Evolutionary conservation across 2,888 invertebrate species (phyloP).

Genomic region (Barypeithes pellucidus): DNA sequence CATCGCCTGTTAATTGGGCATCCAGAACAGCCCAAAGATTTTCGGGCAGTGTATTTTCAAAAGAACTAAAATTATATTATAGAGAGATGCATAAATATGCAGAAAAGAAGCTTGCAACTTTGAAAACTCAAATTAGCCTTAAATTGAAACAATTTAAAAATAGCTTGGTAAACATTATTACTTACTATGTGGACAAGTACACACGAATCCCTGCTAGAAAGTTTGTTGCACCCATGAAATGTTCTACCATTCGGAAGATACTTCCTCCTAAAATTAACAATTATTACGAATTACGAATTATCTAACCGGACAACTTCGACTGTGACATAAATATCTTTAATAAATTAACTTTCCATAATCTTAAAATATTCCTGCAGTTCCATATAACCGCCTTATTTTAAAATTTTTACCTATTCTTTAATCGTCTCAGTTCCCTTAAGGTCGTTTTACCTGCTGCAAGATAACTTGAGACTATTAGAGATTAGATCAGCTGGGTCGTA

Average conservation of each 20-base stretch:
- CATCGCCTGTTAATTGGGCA: slow-evolving; percentile 42
- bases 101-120: too few species aligned
- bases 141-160: too few species aligned
- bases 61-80: slow-evolving; percentile 63
- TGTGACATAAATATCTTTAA: too few species aligned
- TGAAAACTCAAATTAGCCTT: neutral
- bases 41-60: slow-evolving; percentile 70
- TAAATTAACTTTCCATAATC: too few species aligned
- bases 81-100: slow-evolving; percentile 6
- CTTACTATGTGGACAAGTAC: slow-evolving; percentile 57
- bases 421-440: too few species aligned
- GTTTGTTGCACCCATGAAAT: slow-evolving; percentile 54
- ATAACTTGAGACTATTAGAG: too few species aligned
- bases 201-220: slow-evolving; percentile 55
- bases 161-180: neutral
- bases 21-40: slow-evolving; percentile 72
- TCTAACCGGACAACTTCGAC: too few species aligned
- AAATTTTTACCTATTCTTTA: too few species aligned
- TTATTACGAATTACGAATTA: neutral
- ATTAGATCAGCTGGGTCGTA: too few species aligned
- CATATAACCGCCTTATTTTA: too few species aligned
- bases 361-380: too few species aligned
- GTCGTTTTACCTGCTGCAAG: too few species aligned
- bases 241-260: slow-evolving; percentile 59
- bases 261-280: slow-evolving; percentile 54